Evolutionary conservation across 1,140 invertebrate species (phyloP), one percentile per base, ranked within the genome.

Genomic region (Megalopta genalis): DNA sequence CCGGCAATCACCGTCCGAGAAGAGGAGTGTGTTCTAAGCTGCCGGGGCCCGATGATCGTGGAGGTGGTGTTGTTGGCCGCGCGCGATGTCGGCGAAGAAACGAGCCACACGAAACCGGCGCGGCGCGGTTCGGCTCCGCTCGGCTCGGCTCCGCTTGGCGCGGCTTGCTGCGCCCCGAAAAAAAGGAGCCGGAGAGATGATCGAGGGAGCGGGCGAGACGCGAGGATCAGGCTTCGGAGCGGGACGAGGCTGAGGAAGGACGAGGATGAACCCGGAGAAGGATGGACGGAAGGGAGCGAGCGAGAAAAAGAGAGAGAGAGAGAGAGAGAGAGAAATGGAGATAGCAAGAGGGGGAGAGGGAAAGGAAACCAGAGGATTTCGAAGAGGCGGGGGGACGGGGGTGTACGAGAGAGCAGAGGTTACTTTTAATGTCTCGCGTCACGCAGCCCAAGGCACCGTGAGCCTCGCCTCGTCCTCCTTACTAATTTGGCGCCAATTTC

Each of bases 401-500:
- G 90, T 88, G 86, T 88, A 88, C 86, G 46, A 78, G 82, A 90
- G 90, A 91, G 90, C 91, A 92, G 91, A 92, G 91, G 91, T 91
- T 92, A 91, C 90, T 91, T 92, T 93, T 92, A 92, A 93, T 92
- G 92, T 93, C 90, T 92, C 90, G 92, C 91, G 91, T 92, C 92
- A 92, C 91, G 91, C 91, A 92, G 92, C 91, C 90, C 89, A 89
- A 90, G 88, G 89, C 89, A 88, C 73, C 83, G 81, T 86, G 86
- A 86, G 88, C 88, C 90, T 92, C 89, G 90, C 89, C 88, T 91
- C 90, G 91, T 93, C 92, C 82, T 93, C 90, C 92, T 93, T 92
- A 93, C 92, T 93, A 93, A 93, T 93, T 93, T 93, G 92, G 92
- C 92, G 91, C 92, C 92, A 93, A 93, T 93, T 93, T 93, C 90